Percentiles rank a stretch among this genome's conserved stretches.
These are phyloP conservation scores for Melinopterus prodromus DNA, from an alignment of 2,888 invertebrate species.

Conservation along the genomic window DNA sequence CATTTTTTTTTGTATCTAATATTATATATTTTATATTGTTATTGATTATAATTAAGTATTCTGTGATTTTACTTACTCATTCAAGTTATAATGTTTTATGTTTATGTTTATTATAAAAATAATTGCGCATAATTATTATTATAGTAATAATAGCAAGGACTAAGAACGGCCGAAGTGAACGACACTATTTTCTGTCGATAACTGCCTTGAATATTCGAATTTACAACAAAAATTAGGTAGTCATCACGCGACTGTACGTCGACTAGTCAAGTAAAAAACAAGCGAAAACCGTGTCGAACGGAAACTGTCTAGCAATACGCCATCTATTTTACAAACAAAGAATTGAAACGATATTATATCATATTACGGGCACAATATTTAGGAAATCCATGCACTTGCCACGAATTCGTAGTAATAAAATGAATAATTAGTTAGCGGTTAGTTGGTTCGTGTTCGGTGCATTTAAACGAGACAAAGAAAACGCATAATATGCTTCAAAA, in stretches of 20 bases:
- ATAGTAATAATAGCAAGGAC: neutral
- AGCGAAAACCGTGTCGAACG: neutral
- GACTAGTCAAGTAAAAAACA: neutral
- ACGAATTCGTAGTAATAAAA: constrained; percentile 16
- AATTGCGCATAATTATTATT: neutral
- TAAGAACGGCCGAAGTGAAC: neutral
- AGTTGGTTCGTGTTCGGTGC: neutral
- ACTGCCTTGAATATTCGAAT: constrained; percentile 4
- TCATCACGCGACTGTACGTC: neutral
- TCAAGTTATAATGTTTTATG: neutral
- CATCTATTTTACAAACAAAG: neutral
- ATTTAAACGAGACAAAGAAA: neutral
- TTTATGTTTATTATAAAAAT: neutral
- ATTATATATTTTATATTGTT: neutral
- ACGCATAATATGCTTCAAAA: constrained; percentile 14
- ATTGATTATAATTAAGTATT: constrained; percentile 14
- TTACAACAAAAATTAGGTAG: neutral
- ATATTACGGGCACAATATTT: neutral
- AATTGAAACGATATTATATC: neutral
- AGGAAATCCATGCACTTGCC: neutral
- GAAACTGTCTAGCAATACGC: neutral
- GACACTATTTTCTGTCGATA: neutral
- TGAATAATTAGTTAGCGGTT: constrained; percentile 6
- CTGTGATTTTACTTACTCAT: neutral
- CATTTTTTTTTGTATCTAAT: neutral